Percentiles rank a stretch among this genome's conserved stretches.
phyloP scores from a whole-genome alignment of 2,888 invertebrate genomes.

The Aethes cnicana region DNA sequence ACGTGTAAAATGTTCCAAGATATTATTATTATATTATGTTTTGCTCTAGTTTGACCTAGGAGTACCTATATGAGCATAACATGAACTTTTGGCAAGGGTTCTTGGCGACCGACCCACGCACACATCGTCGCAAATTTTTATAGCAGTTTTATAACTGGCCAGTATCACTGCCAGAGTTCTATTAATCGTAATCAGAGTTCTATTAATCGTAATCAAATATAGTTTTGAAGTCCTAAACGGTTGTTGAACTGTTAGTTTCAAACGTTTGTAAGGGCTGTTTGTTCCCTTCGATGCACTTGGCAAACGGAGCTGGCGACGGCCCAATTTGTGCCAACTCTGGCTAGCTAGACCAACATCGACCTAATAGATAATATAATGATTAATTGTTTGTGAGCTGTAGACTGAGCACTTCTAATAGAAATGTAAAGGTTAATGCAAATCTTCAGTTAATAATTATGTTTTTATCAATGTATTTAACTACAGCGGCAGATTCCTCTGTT shows the following conservation, averaged over 20 bases:
- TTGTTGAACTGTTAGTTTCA: constrained; percentile 50
- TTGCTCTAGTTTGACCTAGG: too few relatives aligned
- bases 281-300: constrained; percentile 62
- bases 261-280: constrained; percentile 55
- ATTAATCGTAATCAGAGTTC: constrained; percentile 28
- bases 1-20: too few relatives aligned
- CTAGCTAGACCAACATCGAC: constrained; percentile 44
- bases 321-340: constrained; percentile 64
- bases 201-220: constrained; percentile 29
- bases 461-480: constrained; percentile 36
- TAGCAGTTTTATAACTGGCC: constrained; percentile 48
- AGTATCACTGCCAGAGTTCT: constrained; percentile 30
- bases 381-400: constrained; percentile 47
- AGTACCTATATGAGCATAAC: too few relatives aligned
- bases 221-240: constrained; percentile 42
- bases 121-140: constrained; percentile 44
- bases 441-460: too few relatives aligned
- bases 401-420: constrained; percentile 43
- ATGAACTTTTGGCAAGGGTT: constrained; percentile 52
- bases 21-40: too few relatives aligned
- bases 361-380: constrained; percentile 40
- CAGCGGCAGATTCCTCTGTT: constrained; percentile 1
- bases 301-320: constrained; percentile 59
- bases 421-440: too few relatives aligned
- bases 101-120: constrained; percentile 49